These are phyloP conservation scores for Sipunculus nudus DNA, from an alignment of 2,888 invertebrate species.

Conservation along the genomic window DNA sequence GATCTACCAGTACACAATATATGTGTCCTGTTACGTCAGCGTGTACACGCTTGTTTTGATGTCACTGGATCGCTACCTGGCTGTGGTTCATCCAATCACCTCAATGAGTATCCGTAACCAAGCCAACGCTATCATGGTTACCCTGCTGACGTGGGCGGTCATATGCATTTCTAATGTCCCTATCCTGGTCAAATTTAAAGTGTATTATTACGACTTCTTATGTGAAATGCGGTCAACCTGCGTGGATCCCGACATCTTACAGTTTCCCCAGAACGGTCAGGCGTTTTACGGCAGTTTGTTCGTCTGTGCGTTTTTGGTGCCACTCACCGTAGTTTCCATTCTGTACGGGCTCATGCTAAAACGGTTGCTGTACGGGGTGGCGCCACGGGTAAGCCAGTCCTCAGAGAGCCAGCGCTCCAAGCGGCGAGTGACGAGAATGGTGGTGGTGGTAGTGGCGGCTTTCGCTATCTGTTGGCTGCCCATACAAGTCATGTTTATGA, in stretches of 20 bases:
- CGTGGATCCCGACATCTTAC: conserved; percentile 35
- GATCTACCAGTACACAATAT: conserved; percentile 88
- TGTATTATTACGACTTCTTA: conserved; percentile 63
- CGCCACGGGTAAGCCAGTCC: conserved; percentile 74
- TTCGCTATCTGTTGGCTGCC: conserved; percentile 96
- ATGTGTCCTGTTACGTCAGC: conserved; percentile 91
- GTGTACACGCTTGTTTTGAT: conserved; percentile 93
- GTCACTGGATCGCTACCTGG: conserved; percentile 89
- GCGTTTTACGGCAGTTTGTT: conserved; percentile 71
- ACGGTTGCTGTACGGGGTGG: conserved; percentile 82
- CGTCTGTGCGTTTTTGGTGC: conserved; percentile 86
- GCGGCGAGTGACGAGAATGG: conserved; percentile 89
- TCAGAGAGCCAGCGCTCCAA: conserved; percentile 85
- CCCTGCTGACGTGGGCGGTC: conserved; percentile 81
- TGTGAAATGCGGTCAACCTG: conserved; percentile 53
- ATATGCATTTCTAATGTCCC: conserved; percentile 69
- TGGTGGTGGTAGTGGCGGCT: conserved; percentile 88
- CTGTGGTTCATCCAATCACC: conserved; percentile 90
- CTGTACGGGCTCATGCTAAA: conserved; percentile 90
- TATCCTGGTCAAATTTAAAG: conserved; percentile 51
- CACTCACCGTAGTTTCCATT: conserved; percentile 84
- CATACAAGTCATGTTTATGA: conserved; percentile 77
- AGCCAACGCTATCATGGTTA: conserved; percentile 81
- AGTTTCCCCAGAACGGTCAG: conserved; percentile 17
- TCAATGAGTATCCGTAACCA: conserved; percentile 87